phyloP scores from a whole-genome alignment of 2,113 vertebrate species.

The Helogale parvula region DNA sequence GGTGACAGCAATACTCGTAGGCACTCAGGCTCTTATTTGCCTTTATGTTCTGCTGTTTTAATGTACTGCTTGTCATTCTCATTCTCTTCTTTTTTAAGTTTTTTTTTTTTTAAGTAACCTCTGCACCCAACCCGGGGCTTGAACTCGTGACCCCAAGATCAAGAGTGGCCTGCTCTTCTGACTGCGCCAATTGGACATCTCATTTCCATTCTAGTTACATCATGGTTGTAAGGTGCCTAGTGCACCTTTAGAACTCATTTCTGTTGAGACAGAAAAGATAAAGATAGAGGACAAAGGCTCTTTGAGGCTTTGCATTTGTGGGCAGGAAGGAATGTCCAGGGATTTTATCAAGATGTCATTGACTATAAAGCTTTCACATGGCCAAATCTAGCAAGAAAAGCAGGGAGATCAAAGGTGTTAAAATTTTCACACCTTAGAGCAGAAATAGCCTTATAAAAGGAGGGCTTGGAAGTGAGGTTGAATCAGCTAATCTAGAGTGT shows the following conservation, averaged over 20 bases:
- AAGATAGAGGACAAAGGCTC: not conserved
- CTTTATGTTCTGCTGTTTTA: not conserved
- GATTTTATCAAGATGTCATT: not conserved
- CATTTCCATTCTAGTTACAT: not conserved
- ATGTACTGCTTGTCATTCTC: not conserved
- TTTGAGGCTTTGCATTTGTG: not conserved
- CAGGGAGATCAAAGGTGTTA: not conserved
- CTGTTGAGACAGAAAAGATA: not conserved
- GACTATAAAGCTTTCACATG: not conserved
- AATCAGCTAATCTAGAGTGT: not conserved
- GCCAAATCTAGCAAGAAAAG: not conserved
- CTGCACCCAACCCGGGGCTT: not conserved
- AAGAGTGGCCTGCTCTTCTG: not conserved
- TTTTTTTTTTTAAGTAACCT: not conserved
- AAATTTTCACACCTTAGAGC: not conserved
- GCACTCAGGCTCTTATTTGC: not conserved
- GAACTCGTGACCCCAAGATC: not conserved
- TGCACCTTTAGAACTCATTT: not conserved
- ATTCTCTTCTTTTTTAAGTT: not conserved
- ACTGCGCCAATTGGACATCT: not conserved
- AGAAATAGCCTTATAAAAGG: not conserved
- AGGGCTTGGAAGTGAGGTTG: not conserved
- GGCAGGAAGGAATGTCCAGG: not conserved
- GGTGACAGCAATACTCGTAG: not conserved
- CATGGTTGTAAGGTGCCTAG: not conserved